Evolutionary conservation across 2,888 invertebrate species (phyloP).

Genomic region (Philereme vetulata): DNA sequence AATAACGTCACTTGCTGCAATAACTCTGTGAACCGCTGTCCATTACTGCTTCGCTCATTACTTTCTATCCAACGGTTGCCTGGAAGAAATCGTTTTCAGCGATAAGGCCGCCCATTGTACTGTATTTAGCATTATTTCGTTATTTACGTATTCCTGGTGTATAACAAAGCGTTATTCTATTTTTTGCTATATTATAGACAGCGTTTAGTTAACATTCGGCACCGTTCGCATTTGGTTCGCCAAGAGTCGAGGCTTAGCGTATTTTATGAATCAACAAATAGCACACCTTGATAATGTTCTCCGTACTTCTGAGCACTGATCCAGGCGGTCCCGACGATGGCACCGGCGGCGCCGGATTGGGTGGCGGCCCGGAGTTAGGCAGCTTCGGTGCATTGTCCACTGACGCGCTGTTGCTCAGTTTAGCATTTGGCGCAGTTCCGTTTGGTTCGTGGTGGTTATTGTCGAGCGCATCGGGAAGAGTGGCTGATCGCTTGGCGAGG

Average conservation of each 20-base stretch:
- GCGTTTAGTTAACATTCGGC: neutral
- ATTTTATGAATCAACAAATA: neutral
- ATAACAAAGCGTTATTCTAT: no score
- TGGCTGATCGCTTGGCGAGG: conserved; percentile 73
- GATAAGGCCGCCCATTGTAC: no score
- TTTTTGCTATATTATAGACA: no score
- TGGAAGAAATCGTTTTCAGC: no score
- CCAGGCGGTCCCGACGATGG: conserved; percentile 62
- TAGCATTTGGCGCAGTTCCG: conserved; percentile 59
- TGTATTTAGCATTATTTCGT: no score
- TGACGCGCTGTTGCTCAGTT: conserved; percentile 74
- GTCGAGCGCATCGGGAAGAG: conserved; percentile 73
- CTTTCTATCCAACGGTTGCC: no score
- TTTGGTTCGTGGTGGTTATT: conserved; percentile 81
- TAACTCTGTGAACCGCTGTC: no score
- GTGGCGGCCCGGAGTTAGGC: conserved; percentile 70
- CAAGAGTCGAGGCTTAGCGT: neutral
- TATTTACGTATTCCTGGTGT: no score
- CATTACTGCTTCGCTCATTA: no score
- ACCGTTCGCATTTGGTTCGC: conserved; percentile 11
- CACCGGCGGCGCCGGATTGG: conserved; percentile 76
- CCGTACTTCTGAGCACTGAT: conserved; percentile 67
- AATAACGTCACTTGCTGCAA: conserved; percentile 31
- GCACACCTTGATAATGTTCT: conserved; percentile 76
- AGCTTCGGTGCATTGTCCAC: conserved; percentile 66